A percentile compares a stretch with the other conserved stretches of the same genome.
phyloP scores from a whole-genome alignment of 2,797 vertebrate species.

The Sandelia bainsii region DNA sequence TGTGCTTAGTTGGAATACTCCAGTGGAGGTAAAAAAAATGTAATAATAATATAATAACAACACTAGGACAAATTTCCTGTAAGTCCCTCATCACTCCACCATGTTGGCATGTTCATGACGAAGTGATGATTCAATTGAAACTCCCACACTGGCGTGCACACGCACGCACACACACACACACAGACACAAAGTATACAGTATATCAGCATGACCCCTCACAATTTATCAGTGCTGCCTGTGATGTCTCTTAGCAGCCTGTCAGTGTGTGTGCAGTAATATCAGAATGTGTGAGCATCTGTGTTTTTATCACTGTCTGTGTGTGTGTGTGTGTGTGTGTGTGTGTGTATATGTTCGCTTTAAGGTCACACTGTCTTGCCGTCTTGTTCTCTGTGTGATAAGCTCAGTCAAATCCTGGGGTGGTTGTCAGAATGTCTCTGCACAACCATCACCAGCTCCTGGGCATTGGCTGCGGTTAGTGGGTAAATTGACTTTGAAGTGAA shows the following conservation, averaged over 20 bases:
- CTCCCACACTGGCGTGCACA: neutral
- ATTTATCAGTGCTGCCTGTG: conserved; percentile 50
- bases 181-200: conserved; percentile 1
- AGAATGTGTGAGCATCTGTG: neutral
- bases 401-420: conserved; percentile 6
- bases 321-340: neutral
- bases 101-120: neutral
- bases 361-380: conserved; percentile 35
- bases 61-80: no score
- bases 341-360: conserved; percentile 4
- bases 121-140: conserved; percentile 2
- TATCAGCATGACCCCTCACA: conserved; percentile 27
- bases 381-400: conserved; percentile 25
- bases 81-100: neutral
- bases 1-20: no score
- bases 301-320: neutral
- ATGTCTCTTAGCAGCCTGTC: conserved; percentile 49
- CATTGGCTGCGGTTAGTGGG: neutral
- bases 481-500: neutral
- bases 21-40: no score
- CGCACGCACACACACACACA: conserved; percentile 21
- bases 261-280: conserved; percentile 12
- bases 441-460: conserved; percentile 9
- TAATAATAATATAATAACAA: neutral
- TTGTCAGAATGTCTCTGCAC: conserved; percentile 24